phyloP scores from a whole-genome alignment of 2,888 invertebrate genomes.

The Ditula angustiorana region DNA sequence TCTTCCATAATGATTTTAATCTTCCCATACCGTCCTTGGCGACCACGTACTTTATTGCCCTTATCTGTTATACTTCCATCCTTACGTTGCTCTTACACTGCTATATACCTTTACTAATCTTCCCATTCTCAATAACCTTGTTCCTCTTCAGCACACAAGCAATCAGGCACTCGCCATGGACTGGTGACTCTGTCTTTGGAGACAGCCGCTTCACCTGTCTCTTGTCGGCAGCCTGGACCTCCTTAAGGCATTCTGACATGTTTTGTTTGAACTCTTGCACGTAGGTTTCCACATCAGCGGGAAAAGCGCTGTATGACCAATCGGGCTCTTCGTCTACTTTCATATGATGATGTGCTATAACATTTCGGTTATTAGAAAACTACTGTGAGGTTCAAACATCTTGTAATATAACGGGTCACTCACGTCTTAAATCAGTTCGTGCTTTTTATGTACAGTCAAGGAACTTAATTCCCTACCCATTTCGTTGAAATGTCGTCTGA shows the following conservation, averaged over 20 bases:
- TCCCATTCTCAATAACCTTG: conserved; percentile 68
- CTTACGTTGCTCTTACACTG: no score
- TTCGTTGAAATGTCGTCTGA: no score
- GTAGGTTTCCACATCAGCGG: conserved; percentile 61
- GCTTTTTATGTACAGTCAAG: no score
- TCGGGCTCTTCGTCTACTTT: conserved; percentile 59
- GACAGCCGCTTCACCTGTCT: conserved; percentile 65
- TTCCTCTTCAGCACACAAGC: conserved; percentile 77
- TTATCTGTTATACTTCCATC: no score
- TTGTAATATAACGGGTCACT: no score
- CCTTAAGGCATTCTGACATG: conserved; percentile 76
- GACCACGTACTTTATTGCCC: no score
- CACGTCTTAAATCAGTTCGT: no score
- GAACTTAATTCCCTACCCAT: no score
- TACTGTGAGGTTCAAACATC: no score
- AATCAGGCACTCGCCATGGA: conserved; percentile 76
- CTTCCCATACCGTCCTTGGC: no score
- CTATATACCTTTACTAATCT: conserved; percentile 77
- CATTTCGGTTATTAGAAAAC: conserved; percentile 36
- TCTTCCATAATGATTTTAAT: no score
- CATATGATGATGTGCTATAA: conserved; percentile 42
- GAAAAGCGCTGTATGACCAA: conserved; percentile 84
- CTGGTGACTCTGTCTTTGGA: conserved; percentile 69
- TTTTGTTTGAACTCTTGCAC: conserved; percentile 72
- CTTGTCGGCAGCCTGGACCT: conserved; percentile 68